Conservation (phyloP, 64 coral and sea anemone species). For the Trachythela sp. region DNA sequence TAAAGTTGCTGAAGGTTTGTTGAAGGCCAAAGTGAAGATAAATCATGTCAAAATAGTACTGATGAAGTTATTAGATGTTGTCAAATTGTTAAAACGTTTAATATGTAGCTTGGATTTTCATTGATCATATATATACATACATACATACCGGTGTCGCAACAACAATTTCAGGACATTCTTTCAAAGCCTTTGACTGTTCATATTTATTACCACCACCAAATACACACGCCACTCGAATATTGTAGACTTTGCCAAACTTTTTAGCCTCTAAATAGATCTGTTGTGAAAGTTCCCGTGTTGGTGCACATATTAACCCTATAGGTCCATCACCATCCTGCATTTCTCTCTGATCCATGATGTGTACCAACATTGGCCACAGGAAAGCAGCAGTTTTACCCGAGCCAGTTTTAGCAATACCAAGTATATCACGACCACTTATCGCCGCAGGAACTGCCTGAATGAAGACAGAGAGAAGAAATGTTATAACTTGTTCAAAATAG, state of each 20-base stretch:
- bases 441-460: conserved; percentile 79
- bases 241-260: conserved; percentile 90
- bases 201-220: conserved; percentile 99
- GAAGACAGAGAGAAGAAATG: neutral
- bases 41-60: too few species aligned
- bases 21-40: too few species aligned
- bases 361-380: conserved; percentile 86
- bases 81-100: too few species aligned
- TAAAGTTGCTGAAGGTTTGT: too few species aligned
- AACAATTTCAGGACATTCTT: conserved; percentile 91
- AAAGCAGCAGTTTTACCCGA: conserved; percentile 97
- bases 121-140: too few species aligned
- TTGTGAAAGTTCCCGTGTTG: conserved; percentile 93
- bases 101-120: too few species aligned
- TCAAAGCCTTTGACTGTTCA: conserved; percentile 89
- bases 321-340: conserved; percentile 85
- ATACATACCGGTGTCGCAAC: conserved; percentile 94
- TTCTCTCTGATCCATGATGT: conserved; percentile 93
- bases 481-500: neutral
- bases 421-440: conserved; percentile 87
- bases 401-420: conserved; percentile 97
- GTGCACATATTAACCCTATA: conserved; percentile 95
- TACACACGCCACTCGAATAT: conserved; percentile 82
- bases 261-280: conserved; percentile 90
- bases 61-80: too few species aligned